Base-by-base conservation (phyloP, 1,140 invertebrate species). In the Pectinophora gossypiella region DNA sequence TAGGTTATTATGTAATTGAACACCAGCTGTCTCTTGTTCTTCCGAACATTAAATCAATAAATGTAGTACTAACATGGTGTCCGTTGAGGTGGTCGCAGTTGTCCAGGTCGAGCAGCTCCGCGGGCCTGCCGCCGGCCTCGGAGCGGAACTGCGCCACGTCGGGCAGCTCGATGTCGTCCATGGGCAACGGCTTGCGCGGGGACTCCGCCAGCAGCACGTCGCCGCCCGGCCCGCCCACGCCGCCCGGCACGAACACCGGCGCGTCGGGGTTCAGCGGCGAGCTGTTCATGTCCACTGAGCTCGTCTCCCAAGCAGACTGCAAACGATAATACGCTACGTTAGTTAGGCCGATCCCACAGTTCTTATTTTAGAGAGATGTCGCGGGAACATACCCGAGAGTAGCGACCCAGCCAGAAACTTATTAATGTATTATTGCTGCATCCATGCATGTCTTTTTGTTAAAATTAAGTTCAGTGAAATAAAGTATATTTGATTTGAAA, bases 201-300 rank as follows among this genome's bases (percentile, higher is more conserved):
- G 92, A 93, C 54, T 92, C 91, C 1, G 92, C 84, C 13, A 93
- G 74, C 5, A 91, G 76, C 19, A 87, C 76, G 57, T 92, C 91
- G 1, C 87, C 72, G 52, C 89, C 73, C 0, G 86, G 74, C n/a
- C n/a, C n/a, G n/a, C n/a, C n/a, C 19, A 83, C 86, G n/a, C 81
- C 72, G 15, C 89, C 89, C 1, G 91, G 91, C 21, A 94, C 88
- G 64, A 94, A 94, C 71, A 93, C 92, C 1, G 91, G 91, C 3
- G 93, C 93, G 51, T 94, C 90, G 0, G 93, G 93, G 79, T 94
- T 94, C 60, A 94, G 68, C 42, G 91, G 92, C 38, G 92, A 93
- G 73, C 91, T 93, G 76, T 91, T 90, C 91, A 93, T 92, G 49
- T 90, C 88, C 75, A 90, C 89, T 43, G 85, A 87, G 68, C 84